phyloP scores from a whole-genome alignment of 2,113 vertebrate species.

The Anolis carolinensis region DNA sequence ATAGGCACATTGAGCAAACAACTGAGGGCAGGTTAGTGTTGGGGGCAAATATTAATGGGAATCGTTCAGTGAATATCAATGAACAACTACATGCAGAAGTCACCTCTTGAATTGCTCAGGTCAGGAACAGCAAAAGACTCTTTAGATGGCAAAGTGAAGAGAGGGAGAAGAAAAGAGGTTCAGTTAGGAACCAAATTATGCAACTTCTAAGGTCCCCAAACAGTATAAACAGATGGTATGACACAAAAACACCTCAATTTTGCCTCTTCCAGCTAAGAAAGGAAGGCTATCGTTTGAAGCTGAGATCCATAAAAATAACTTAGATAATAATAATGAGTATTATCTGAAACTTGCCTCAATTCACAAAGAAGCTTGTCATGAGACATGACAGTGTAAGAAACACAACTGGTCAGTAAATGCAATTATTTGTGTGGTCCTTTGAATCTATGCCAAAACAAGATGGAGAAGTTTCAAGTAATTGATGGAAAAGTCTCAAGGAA shows the following conservation, averaged over 20 bases:
- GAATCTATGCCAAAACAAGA: background rate
- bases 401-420: background rate
- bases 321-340: background rate
- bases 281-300: background rate
- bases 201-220: constrained; percentile 57
- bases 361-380: background rate
- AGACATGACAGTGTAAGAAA: background rate
- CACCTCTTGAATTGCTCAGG: constrained; percentile 99
- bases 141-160: constrained; percentile 84
- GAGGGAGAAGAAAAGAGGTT: constrained; percentile 81
- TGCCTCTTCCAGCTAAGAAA: background rate
- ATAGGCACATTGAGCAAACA: constrained; percentile 54
- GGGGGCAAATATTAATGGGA: constrained; percentile 49
- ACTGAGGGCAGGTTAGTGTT: constrained; percentile 46
- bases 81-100: constrained; percentile 83
- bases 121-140: constrained; percentile 98
- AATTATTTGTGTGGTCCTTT: background rate
- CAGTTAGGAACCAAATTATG: constrained; percentile 76
- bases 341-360: background rate
- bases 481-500: background rate
- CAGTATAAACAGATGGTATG: background rate
- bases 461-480: background rate
- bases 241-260: background rate
- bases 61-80: constrained; percentile 67
- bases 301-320: background rate